phyloP scores from a whole-genome alignment of 1,140 invertebrate species.

The Augochlora pura region DNA sequence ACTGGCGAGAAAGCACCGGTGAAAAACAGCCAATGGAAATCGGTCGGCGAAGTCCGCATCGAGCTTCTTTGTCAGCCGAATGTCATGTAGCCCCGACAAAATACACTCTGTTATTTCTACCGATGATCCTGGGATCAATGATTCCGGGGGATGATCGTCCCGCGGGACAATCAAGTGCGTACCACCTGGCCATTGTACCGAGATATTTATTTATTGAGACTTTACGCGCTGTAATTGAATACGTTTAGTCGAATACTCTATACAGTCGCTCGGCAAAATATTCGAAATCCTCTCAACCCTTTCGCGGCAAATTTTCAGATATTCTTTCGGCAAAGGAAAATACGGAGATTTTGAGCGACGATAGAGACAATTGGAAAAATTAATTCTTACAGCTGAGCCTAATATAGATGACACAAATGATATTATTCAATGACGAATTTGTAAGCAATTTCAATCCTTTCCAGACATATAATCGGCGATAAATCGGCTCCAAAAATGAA shows the following conservation, averaged over 20 bases:
- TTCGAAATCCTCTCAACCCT: too few relatives aligned
- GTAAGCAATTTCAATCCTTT: too few relatives aligned
- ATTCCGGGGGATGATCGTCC: constrained; percentile 18
- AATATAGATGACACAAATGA: too few relatives aligned
- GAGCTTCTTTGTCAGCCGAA: constrained; percentile 55
- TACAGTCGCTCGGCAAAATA: too few relatives aligned
- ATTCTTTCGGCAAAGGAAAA: too few relatives aligned
- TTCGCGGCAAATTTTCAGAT: too few relatives aligned
- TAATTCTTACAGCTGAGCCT: too few relatives aligned
- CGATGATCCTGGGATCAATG: constrained; percentile 58
- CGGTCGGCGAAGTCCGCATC: constrained; percentile 23
- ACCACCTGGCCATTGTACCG: not conserved
- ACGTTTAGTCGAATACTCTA: not conserved
- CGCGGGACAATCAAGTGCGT: not conserved
- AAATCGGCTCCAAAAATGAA: too few relatives aligned
- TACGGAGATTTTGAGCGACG: too few relatives aligned
- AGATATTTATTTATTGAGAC: constrained; percentile 11
- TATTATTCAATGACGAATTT: too few relatives aligned
- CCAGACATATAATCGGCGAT: too few relatives aligned
- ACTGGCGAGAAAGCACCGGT: constrained; percentile 26
- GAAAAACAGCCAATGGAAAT: not conserved
- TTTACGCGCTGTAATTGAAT: constrained; percentile 12
- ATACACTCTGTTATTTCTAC: constrained; percentile 61
- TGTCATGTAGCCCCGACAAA: constrained; percentile 39
- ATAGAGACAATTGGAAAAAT: too few relatives aligned